Conservation (phyloP, 2,797 vertebrate species). For the Acrossocheilus wenchowensis region DNA sequence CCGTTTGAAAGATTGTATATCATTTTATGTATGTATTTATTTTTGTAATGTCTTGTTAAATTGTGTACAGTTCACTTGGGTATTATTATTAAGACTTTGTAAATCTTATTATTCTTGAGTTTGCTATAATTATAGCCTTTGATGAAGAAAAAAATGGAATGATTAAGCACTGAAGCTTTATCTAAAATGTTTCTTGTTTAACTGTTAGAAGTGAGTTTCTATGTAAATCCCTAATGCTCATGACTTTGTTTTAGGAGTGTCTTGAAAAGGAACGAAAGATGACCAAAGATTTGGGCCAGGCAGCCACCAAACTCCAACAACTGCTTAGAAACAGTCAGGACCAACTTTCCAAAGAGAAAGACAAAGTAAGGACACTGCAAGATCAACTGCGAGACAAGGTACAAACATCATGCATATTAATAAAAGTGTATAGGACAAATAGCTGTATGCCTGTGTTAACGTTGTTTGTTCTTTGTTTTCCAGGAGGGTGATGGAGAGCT, state of each 20-base stretch:
- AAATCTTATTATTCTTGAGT: too few species aligned
- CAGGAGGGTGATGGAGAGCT: constrained; percentile 83
- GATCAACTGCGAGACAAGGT: constrained; percentile 83
- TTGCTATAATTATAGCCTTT: too few species aligned
- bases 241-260: constrained; percentile 79
- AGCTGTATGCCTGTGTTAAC: neutral
- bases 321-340: constrained; percentile 89
- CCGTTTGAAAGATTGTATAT: neutral
- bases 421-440: neutral
- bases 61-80: neutral
- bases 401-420: neutral
- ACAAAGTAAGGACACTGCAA: constrained; percentile 84
- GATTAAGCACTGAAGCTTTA: neutral
- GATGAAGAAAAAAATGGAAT: neutral
- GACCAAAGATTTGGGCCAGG: constrained; percentile 88
- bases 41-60: neutral
- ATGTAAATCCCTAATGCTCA: neutral
- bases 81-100: neutral
- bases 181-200: neutral
- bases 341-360: constrained; percentile 88
- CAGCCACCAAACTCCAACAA: constrained; percentile 90
- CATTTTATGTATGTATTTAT: neutral
- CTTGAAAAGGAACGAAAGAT: constrained; percentile 93
- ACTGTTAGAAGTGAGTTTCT: neutral
- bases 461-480: constrained; percentile 50